Conservation (phyloP, 2,797 vertebrate species). For the Garrulus glandarius region DNA sequence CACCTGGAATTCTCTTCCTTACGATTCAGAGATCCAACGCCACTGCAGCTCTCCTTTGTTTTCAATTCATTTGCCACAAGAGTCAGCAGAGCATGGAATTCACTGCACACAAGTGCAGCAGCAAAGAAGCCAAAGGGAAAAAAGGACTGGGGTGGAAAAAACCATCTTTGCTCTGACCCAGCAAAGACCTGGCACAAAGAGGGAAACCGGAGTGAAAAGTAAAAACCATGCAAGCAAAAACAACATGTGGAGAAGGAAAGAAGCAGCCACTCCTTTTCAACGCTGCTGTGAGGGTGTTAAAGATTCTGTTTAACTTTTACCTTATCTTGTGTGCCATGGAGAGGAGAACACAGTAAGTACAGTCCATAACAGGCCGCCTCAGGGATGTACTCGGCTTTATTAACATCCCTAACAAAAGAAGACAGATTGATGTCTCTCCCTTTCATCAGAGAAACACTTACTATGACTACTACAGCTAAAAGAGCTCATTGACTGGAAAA, state of each 20-base stretch:
- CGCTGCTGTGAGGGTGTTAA: not conserved
- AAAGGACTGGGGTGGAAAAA: not conserved
- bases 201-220: not conserved
- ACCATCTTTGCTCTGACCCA: not conserved
- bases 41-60: not conserved
- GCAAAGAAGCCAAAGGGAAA: not conserved
- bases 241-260: fast-evolving
- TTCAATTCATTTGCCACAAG: not conserved
- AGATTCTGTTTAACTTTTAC: constrained; percentile 65
- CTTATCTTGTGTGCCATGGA: not conserved
- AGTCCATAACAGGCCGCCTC: not conserved
- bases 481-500: not conserved
- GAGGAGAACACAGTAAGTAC: not conserved
- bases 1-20: not conserved
- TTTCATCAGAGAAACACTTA: not conserved
- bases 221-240: not conserved
- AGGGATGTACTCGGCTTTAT: not conserved
- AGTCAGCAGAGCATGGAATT: not conserved
- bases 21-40: not conserved
- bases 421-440: not conserved
- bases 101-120: not conserved
- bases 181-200: not conserved
- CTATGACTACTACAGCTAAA: not conserved
- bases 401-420: constrained; percentile 58
- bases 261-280: not conserved